Evolutionary conservation across 2,888 invertebrate genomes (phyloP).

Genomic region (Drosophila subsilvestris): DNA sequence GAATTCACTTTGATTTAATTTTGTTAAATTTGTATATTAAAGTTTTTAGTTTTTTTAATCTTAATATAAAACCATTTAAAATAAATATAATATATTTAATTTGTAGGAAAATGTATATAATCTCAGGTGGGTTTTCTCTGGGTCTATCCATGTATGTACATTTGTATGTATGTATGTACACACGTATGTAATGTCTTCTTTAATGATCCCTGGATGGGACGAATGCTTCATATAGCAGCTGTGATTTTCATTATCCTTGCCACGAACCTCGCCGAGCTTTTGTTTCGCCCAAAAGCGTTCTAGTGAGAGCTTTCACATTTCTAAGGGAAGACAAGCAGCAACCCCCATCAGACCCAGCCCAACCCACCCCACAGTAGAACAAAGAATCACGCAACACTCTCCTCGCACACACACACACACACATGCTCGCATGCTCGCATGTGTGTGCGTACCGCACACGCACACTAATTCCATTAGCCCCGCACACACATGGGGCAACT

Average conservation of each 20-base stretch:
- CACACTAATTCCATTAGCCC: slow-evolving; percentile 40
- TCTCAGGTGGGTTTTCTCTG: too few species aligned
- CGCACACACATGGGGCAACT: slow-evolving; percentile 22
- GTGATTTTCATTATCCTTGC: slow-evolving; percentile 3
- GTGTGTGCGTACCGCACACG: slow-evolving; percentile 32
- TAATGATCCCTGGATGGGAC: too few species aligned
- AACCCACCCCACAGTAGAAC: neutral
- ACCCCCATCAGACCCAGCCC: too few species aligned
- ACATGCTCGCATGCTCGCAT: neutral
- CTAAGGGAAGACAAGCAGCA: neutral
- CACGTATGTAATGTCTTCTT: too few species aligned
- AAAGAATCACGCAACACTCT: slow-evolving; percentile 3
- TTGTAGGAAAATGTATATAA: too few species aligned
- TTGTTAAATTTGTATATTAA: too few species aligned
- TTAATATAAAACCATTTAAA: too few species aligned
- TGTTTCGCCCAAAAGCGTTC: neutral
- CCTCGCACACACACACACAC: slow-evolving; percentile 7
- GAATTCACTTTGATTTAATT: too few species aligned
- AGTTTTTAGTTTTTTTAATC: too few species aligned
- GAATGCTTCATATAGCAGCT: neutral
- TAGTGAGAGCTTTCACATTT: slow-evolving; percentile 12
- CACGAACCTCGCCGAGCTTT: slow-evolving; percentile 46
- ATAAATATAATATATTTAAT: too few species aligned
- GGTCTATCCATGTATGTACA: too few species aligned
- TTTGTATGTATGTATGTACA: too few species aligned